These are phyloP conservation scores for Oenanthe melanoleuca DNA, from an alignment of 2,113 vertebrate species.

Conservation along the genomic window DNA sequence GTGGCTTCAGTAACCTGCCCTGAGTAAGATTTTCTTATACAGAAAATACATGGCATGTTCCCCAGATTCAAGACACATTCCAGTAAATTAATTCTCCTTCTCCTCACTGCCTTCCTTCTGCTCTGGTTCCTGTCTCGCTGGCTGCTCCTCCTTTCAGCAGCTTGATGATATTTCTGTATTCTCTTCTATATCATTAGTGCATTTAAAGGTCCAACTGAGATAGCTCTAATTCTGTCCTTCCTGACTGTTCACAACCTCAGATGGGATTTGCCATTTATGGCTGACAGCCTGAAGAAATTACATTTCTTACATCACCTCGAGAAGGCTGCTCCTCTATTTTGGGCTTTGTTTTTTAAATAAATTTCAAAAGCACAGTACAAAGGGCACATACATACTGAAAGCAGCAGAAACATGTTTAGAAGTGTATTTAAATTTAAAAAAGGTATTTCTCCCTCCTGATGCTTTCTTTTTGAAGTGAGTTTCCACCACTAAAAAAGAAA, in stretches of 20 bases:
- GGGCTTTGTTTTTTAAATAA: not conserved
- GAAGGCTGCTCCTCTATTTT: not conserved
- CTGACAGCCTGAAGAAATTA: constrained; percentile 37
- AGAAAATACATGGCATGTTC: not conserved
- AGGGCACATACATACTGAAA: not conserved
- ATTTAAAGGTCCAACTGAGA: not conserved
- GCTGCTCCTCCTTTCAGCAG: not conserved
- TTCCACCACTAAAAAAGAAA: not conserved
- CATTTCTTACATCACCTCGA: not conserved
- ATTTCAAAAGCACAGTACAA: not conserved
- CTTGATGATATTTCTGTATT: not conserved
- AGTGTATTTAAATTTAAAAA: not conserved
- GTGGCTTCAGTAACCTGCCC: not conserved
- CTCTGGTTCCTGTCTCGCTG: not conserved
- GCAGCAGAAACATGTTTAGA: not conserved
- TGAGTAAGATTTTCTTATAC: not conserved
- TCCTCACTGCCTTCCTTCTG: not conserved
- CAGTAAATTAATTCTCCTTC: not conserved
- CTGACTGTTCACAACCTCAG: not conserved
- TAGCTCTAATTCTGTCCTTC: not conserved
- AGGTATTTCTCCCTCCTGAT: not conserved
- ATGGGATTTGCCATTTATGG: constrained; percentile 14
- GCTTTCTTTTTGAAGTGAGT: not conserved
- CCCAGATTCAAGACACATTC: not conserved
- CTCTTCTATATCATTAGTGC: not conserved